These are phyloP conservation scores for Labeo catla DNA, from an alignment of 2,113 vertebrate species.

Conservation along the genomic window DNA sequence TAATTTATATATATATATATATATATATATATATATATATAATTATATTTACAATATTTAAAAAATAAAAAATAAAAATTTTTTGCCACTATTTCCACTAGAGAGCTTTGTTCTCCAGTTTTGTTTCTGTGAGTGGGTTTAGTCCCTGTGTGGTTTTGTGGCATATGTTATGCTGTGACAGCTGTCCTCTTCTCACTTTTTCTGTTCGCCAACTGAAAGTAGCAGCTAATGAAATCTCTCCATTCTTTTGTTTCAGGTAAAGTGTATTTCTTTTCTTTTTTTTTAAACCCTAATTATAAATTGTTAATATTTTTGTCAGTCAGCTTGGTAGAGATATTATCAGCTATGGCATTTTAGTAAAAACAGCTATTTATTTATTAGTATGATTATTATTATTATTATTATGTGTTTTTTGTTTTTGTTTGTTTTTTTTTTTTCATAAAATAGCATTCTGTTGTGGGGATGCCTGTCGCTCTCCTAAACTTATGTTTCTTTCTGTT, in stretches of 20 bases:
- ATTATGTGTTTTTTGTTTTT: too few species aligned
- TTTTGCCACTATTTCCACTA: background rate
- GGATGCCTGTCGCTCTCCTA: slow-evolving; percentile 23
- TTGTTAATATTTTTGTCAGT: background rate
- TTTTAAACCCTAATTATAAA: background rate
- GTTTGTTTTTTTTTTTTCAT: background rate
- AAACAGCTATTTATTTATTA: slow-evolving; percentile 13
- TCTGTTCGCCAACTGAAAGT: background rate
- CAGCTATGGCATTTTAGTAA: background rate
- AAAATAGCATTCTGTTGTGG: slow-evolving; percentile 1
- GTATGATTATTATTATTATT: slow-evolving; percentile 38
- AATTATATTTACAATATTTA: too few species aligned
- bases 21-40: too few species aligned
- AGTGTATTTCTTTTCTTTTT: background rate
- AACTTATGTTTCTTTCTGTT: background rate
- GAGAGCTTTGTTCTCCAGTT: background rate
- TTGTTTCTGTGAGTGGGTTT: slow-evolving; percentile 60
- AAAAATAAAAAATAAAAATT: too few species aligned
- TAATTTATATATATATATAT: too few species aligned
- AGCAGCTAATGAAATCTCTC: slow-evolving; percentile 27
- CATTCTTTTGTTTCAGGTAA: slow-evolving; percentile 4
- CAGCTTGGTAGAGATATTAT: background rate
- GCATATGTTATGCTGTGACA: background rate
- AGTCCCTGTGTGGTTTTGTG: slow-evolving; percentile 32
- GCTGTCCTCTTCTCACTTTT: slow-evolving; percentile 5